Conservation (phyloP, 2,888 invertebrate species). For the Watsonalla binaria region DNA sequence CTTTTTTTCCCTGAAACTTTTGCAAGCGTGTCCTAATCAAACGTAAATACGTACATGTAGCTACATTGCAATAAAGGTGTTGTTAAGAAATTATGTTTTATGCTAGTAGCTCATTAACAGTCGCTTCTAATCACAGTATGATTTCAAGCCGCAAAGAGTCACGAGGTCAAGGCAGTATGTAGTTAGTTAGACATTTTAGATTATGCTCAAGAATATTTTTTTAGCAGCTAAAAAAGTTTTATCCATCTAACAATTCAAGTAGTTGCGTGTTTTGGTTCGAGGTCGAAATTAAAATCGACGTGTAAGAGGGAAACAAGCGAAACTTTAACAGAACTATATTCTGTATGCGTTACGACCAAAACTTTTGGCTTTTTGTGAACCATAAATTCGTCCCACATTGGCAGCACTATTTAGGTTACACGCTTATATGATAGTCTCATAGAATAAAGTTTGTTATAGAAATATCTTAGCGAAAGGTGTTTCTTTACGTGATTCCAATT, state of each 20-base stretch:
- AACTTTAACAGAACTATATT: conserved; percentile 12
- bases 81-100: neutral
- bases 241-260: conserved; percentile 16
- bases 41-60: no score
- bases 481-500: no score
- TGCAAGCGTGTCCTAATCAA: no score
- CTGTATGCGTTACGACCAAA: neutral
- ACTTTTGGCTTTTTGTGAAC: neutral
- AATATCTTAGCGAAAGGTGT: no score
- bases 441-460: no score
- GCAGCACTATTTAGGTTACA: neutral
- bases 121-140: neutral
- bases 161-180: neutral
- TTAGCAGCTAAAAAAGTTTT: conserved; percentile 7
- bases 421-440: neutral
- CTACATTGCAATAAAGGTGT: no score
- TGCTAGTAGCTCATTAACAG: neutral
- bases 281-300: conserved; percentile 26
- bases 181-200: neutral
- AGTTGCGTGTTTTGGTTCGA: conserved; percentile 20
- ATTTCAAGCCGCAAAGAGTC: neutral
- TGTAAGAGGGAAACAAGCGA: conserved; percentile 15
- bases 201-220: neutral
- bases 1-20: no score
- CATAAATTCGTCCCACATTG: conserved; percentile 1